Evolutionary conservation across 2,888 invertebrate genomes (phyloP), one percentile per base, ranked within the genome.

Genomic region (Cephus spinipes): DNA sequence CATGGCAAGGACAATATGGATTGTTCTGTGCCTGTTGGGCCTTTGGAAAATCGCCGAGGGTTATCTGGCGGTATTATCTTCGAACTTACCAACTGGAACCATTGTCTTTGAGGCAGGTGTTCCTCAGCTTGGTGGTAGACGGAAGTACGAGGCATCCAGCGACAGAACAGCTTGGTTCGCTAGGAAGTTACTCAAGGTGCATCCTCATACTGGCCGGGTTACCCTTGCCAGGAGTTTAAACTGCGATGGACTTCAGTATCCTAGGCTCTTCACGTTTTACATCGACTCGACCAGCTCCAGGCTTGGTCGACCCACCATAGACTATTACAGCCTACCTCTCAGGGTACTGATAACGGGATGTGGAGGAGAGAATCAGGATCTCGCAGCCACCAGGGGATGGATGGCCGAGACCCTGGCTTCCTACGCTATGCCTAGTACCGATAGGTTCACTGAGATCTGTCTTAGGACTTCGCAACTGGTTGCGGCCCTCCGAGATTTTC

Each of bases 331-430:
- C 87, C 91, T 97, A 78, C 96, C 97, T 1, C 92, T 97, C 80
- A 93, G 97, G 82, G 94, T 97, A 77, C 93, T 96, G 83, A 95
- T 97, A 68, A 94, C 95, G 15, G 96, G 96, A 0, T 96, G 96
- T 86, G 94, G 94, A 77, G 93, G 94, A 79, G 93, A 95, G 85
- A 93, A 94, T 79, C 93, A 94, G 11, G 94, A 95, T 79, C 91
- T 93, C 71, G 90, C 95, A 12, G 96, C 96, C 86, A 96, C 97
- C 23, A 96, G 95, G 87, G 96, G 96, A 89, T 97, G 97, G 96
- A 95, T 96, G 88, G 95, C 96, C 30, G 97, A 97, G 91, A 97
- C 97, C 0, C 95, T 96, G 84, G 97, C 97, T 11, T 97, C 97
- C 68, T 97, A 96, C 89, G 95, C 96, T n/a, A 96, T 97, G 92